phyloP scores from a whole-genome alignment of 2,888 invertebrate genomes.

The Diarsia brunnea region DNA sequence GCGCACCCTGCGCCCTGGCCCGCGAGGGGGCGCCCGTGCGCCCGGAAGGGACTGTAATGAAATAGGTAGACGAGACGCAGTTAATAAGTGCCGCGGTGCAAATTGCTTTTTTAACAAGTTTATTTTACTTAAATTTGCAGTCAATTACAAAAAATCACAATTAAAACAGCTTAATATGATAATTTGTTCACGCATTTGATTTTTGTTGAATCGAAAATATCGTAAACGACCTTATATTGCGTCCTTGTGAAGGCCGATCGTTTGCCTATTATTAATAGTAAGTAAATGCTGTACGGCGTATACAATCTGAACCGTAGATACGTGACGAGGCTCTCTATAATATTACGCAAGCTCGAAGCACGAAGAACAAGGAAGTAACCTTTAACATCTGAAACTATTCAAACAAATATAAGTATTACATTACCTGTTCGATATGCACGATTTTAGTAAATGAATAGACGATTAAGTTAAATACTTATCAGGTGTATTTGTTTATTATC shows the following conservation, averaged over 20 bases:
- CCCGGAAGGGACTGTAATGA: constrained; percentile 71
- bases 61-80: constrained; percentile 72
- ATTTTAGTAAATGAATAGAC: constrained; percentile 74
- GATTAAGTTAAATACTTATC: constrained; percentile 67
- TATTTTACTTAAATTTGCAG: constrained; percentile 67
- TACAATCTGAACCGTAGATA: constrained; percentile 76
- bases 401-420: constrained; percentile 85
- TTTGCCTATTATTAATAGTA: constrained; percentile 76
- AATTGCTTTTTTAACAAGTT: constrained; percentile 77
- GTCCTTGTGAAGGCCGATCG: constrained; percentile 88
- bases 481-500: constrained; percentile 64
- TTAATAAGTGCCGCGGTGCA: constrained; percentile 70
- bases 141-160: constrained; percentile 67
- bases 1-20: constrained; percentile 26
- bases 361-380: constrained; percentile 87
- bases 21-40: constrained; percentile 59
- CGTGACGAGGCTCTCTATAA: constrained; percentile 78
- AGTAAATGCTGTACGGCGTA: constrained; percentile 73
- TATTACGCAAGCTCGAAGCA: constrained; percentile 81
- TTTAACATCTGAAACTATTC: constrained; percentile 85
- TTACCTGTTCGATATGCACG: constrained; percentile 84
- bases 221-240: constrained; percentile 75
- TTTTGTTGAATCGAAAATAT: constrained; percentile 72
- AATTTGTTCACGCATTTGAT: constrained; percentile 67
- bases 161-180: constrained; percentile 61